Evolutionary conservation across 1,140 invertebrate genomes (phyloP), one percentile per base, ranked within the genome.

Genomic region (Drosophila ironensis): DNA sequence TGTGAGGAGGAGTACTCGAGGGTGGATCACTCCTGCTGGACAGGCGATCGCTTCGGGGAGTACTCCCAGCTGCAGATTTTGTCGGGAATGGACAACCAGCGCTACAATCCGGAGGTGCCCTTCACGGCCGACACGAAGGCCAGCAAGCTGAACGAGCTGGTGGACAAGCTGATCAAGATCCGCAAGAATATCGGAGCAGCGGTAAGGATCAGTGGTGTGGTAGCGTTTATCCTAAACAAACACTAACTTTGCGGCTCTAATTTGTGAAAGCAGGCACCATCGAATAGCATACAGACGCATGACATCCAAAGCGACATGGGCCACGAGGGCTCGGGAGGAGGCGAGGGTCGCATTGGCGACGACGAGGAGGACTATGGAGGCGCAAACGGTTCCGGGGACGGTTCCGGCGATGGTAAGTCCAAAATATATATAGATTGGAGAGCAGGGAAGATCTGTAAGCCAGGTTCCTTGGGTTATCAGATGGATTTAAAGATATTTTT

Each of bases 261-360:
- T 11, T 9, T 1, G 2, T 7, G 7, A 0, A 16, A n/a, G 12
- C 8, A 90, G 89, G 53, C 82, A 44, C 87, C 88, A 1, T 45
- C 59, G 5, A 38, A 40, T 17, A 50, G 54, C 35, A 35, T 72
- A 46, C 74, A 77, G 41, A 56, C 61, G 37, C 78, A 84, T 14
- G 89, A 90, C 27, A 87, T 90, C 33, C 89, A 90, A 60, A 87
- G 80, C 37, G 89, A 90, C 27, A 90, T 90, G 89, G 89, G 88
- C n/a, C 87, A 63, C 41, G 78, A 88, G 59, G 80, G 86, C 7
- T 88, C 88, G 16, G 89, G 78, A 4, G 88, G 73, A 2, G 77
- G 80, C n/a, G 75, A 80, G 3, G 56, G 61, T 16, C 72, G 70
- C 28, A 70, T 76, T 9, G 71, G 70, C 42, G 89, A 90, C 41